Evolutionary conservation across 2,113 vertebrate species (phyloP).

Genomic region (Cacatua alba): DNA sequence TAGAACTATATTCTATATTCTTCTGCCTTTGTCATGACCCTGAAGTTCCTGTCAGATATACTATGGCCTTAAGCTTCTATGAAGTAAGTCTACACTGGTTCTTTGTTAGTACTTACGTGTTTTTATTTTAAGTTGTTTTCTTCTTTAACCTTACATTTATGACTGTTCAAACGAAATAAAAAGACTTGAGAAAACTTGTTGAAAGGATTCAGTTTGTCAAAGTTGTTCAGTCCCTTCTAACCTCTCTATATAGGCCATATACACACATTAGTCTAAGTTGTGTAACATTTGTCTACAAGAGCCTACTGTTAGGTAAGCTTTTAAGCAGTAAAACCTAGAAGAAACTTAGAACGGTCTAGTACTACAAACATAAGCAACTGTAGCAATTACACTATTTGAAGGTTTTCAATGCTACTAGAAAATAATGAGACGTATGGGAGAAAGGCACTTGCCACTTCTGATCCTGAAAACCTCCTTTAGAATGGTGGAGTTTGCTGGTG

Average conservation of each 20-base stretch:
- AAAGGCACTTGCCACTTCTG: background rate
- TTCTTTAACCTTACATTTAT: background rate
- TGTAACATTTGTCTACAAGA: background rate
- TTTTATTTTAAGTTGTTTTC: background rate
- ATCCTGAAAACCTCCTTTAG: background rate
- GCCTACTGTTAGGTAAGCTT: background rate
- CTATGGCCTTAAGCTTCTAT: conserved; percentile 89
- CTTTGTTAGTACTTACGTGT: background rate
- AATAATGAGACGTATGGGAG: background rate
- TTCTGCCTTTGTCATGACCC: conserved; percentile 93
- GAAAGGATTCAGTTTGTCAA: background rate
- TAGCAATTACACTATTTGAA: background rate
- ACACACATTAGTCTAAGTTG: background rate
- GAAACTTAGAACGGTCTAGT: background rate
- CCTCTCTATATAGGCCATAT: background rate
- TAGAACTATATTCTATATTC: conserved; percentile 91
- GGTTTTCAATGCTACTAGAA: background rate
- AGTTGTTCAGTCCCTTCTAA: background rate
- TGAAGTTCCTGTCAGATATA: conserved; percentile 87
- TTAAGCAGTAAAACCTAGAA: background rate
- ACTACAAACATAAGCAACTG: background rate
- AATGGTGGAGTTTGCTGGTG: background rate
- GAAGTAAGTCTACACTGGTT: conserved; percentile 80
- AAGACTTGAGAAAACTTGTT: background rate
- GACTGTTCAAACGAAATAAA: background rate